phyloP scores from a whole-genome alignment of 2,888 invertebrate species.

The Andrena flavipes region DNA sequence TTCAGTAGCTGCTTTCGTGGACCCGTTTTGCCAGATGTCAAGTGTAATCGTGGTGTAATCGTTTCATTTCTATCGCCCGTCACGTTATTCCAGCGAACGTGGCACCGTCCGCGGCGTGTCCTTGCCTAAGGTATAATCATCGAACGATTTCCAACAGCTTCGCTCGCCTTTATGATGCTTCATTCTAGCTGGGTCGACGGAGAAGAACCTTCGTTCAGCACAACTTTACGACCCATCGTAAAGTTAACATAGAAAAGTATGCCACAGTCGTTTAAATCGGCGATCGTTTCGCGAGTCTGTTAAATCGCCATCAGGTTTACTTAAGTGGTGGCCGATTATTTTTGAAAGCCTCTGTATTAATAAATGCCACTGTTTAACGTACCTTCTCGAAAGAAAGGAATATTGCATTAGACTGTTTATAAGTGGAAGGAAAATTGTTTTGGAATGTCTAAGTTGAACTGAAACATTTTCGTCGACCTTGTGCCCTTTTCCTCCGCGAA shows the following conservation, averaged over 20 bases:
- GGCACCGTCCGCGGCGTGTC: background rate
- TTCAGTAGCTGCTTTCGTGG: no score
- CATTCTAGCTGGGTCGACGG: background rate
- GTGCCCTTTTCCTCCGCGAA: background rate
- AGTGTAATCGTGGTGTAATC: background rate
- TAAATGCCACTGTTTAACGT: background rate
- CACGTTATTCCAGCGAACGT: no score
- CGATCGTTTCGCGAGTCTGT: background rate
- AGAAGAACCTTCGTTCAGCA: background rate
- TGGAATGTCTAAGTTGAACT: background rate
- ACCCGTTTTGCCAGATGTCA: background rate
- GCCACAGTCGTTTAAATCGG: background rate
- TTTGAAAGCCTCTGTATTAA: background rate
- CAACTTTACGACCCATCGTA: slow-evolving; percentile 24
- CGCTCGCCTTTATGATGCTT: background rate
- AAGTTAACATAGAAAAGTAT: slow-evolving; percentile 13
- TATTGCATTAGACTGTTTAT: background rate
- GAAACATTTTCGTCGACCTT: background rate
- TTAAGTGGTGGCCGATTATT: background rate
- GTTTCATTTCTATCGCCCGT: background rate
- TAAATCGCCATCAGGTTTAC: background rate
- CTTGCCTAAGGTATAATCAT: background rate
- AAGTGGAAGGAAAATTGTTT: background rate
- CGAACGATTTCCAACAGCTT: background rate
- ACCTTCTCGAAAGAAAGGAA: background rate